phyloP scores from a whole-genome alignment of 2,888 invertebrate species.

The Plagodis pulveraria region DNA sequence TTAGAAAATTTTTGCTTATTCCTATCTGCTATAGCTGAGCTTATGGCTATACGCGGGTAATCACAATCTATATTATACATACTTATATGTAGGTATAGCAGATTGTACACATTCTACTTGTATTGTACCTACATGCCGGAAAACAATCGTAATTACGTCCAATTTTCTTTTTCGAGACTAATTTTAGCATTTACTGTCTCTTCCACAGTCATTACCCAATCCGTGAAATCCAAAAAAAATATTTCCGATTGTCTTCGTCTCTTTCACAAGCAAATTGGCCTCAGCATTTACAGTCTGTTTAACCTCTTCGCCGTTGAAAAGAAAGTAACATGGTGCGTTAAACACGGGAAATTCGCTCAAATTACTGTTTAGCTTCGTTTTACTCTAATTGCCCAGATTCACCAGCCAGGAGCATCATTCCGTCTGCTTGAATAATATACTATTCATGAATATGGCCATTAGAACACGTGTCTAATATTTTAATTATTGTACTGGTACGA shows the following conservation, averaged over 20 bases:
- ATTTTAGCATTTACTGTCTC: conserved; percentile 7
- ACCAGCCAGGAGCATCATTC: conserved; percentile 64
- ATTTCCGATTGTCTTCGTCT: conserved; percentile 18
- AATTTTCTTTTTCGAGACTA: background rate
- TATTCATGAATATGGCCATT: too few species aligned
- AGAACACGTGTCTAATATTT: too few species aligned
- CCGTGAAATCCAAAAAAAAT: conserved; percentile 23
- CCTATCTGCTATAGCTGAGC: too few species aligned
- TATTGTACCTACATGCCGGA: too few species aligned
- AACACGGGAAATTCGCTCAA: conserved; percentile 74
- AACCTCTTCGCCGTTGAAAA: conserved; percentile 69
- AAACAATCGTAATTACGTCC: too few species aligned
- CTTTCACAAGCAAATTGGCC: conserved; percentile 19
- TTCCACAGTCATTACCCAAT: conserved; percentile 6
- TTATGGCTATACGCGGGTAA: too few species aligned
- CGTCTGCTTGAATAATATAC: conserved; percentile 61
- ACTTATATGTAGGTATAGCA: too few species aligned
- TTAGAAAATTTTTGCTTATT: too few species aligned
- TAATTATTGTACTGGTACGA: too few species aligned
- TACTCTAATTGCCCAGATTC: conserved; percentile 76
- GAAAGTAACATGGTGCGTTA: conserved; percentile 78
- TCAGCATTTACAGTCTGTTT: conserved; percentile 77
- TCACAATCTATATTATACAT: too few species aligned
- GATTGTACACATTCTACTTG: too few species aligned
- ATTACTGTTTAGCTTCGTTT: conserved; percentile 77